Percentiles rank a stretch among this genome's conserved stretches.
Evolutionary conservation across 2,797 vertebrate genomes (phyloP).

Genomic region (Prionace glauca): DNA sequence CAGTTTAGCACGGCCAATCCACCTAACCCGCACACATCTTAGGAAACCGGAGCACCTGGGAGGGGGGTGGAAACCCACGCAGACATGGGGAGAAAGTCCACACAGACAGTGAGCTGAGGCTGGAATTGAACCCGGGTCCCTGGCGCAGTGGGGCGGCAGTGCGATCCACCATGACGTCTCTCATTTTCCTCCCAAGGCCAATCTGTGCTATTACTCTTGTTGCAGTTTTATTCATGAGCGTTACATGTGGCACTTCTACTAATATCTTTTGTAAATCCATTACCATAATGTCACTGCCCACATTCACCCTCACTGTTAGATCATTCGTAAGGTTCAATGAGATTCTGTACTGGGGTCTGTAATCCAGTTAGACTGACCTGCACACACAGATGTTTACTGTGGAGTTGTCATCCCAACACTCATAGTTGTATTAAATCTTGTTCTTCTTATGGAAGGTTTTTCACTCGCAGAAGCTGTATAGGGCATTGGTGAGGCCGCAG

Average conservation of each 20-base stretch:
- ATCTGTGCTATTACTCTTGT: background rate
- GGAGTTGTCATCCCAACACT: background rate
- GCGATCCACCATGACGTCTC: too few species aligned
- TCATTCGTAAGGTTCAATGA: background rate
- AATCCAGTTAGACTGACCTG: background rate
- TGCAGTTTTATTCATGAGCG: background rate
- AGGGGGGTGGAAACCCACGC: too few species aligned
- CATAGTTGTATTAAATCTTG: background rate
- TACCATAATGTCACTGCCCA: background rate
- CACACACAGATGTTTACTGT: background rate
- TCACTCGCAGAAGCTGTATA: background rate
- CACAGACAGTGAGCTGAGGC: too few species aligned
- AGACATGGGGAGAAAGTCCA: too few species aligned
- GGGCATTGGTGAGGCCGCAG: too few species aligned
- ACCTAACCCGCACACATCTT: too few species aligned
- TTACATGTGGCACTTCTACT: background rate
- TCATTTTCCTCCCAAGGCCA: background rate
- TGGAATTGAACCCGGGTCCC: too few species aligned
- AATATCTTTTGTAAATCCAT: background rate
- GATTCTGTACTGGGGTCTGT: background rate
- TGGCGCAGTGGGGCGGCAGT: too few species aligned
- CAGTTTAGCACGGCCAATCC: too few species aligned
- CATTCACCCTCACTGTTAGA: background rate
- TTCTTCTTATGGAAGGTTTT: background rate
- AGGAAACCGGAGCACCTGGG: too few species aligned